Conservation (phyloP, 2,797 vertebrate genomes). For the Prunella strophiata region DNA sequence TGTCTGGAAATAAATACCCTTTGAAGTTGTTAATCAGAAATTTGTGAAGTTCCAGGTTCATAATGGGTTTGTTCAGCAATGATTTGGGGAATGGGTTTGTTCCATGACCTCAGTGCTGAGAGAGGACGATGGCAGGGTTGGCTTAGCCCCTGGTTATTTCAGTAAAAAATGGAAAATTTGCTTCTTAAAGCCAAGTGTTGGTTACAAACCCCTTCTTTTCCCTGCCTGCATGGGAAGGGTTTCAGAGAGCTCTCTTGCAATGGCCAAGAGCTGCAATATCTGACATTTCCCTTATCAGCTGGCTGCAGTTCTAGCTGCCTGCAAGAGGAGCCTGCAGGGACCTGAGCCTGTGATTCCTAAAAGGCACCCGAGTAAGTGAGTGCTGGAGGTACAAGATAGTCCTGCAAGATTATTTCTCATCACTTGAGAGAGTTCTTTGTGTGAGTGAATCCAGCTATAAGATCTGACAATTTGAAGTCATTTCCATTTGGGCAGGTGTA, state of each 20-base stretch:
- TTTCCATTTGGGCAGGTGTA: not conserved
- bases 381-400: not conserved
- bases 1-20: not conserved
- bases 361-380: not conserved
- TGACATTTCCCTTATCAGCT: not conserved
- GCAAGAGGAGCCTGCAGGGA: not conserved
- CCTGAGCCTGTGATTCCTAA: not conserved
- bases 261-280: not conserved
- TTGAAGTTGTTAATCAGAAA: conserved; percentile 12
- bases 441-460: not conserved
- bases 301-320: not conserved
- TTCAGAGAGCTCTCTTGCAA: not conserved
- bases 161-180: not conserved
- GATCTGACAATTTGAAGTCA: not conserved
- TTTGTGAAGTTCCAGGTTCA: not conserved
- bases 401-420: not conserved
- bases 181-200: not conserved
- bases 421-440: not conserved
- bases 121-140: accelerated
- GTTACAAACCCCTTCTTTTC: not conserved
- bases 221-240: not conserved
- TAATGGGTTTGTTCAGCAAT: not conserved
- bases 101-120: not conserved
- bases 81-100: not conserved
- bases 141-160: not conserved